Evolutionary conservation across 2,888 invertebrate genomes (phyloP), one percentile per base, ranked within the genome.

Genomic region (Heteromyza rotundicornis): DNA sequence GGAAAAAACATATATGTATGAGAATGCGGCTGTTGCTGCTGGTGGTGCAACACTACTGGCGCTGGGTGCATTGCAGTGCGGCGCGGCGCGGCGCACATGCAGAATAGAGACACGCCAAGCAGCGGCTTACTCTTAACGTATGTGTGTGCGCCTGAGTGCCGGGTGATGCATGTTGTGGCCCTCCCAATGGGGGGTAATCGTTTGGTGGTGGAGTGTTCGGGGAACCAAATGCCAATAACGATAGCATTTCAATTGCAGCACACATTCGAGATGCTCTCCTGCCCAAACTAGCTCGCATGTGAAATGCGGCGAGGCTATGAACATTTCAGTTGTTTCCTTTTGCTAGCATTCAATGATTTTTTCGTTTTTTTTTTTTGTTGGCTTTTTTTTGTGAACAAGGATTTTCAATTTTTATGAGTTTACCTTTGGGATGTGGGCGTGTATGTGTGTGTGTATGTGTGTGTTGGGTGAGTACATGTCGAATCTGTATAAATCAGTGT

Each of bases 351-450:
- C 27, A 27, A 27, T 5, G 27, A 27, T 19, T 47, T 19, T 47
- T 47, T 47, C 20, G 7, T 14, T 20, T 8, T 47, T 19, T 47
- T 47, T 32, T 35, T 17, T 59, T 49, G 36, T 17, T 8, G 3
- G 35, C 2, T 32, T 54, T 62, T 59, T 20, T 27, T 44, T 49
- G 14, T 64, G 70, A 63, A 66, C 65, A 70, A 67, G 66, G 68
- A 68, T 71, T 71, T 74, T 70, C 67, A 71, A 71, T 69, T 74
- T 50, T 74, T 70, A 71, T 74, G 71, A 71, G 68, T 69, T 66
- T 70, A 71, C 70, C 70, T 69, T 68, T 67, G 64, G 69, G 67
- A 54, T 12, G n/a, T n/a, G 36, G 14, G 17, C n/a, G 53, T 10
- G 27, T 7, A 16, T 32, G 51, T 19, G 24, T 20, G 2, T 14